A percentile compares a stretch with the other conserved stretches of the same genome.
phyloP scores from a whole-genome alignment of 1,140 invertebrate genomes.

The Drosophila dunni region DNA sequence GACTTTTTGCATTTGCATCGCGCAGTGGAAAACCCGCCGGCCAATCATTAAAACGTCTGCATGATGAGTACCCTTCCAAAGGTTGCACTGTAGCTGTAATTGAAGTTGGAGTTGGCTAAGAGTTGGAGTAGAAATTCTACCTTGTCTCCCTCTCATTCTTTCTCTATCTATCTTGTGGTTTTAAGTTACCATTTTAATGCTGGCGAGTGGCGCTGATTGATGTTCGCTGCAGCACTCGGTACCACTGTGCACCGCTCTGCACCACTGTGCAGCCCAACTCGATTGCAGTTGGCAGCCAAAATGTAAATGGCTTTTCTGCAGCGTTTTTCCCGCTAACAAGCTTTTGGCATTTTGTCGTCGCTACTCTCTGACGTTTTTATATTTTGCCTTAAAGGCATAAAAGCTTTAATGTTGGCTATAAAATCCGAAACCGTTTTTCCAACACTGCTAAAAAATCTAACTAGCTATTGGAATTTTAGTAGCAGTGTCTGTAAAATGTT shows the following conservation, averaged over 20 bases:
- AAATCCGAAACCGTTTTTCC: slow-evolving; percentile 8
- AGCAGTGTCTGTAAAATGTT: too few species aligned
- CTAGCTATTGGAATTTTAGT: too few species aligned
- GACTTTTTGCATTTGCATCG: slow-evolving; percentile 58
- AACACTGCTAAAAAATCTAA: not conserved
- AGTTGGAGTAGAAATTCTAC: slow-evolving; percentile 2
- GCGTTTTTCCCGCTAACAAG: slow-evolving; percentile 74
- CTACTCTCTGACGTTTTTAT: slow-evolving; percentile 29
- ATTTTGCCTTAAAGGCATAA: slow-evolving; percentile 61
- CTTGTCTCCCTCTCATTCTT: slow-evolving; percentile 9
- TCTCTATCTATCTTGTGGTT: slow-evolving; percentile 54
- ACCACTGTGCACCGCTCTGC: slow-evolving; percentile 7
- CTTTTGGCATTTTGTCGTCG: slow-evolving; percentile 73
- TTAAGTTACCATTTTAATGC: slow-evolving; percentile 82
- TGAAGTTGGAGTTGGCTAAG: too few species aligned
- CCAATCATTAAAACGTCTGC: slow-evolving; percentile 80
- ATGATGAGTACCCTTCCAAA: slow-evolving; percentile 64
- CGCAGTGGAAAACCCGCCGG: slow-evolving; percentile 43
- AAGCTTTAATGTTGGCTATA: slow-evolving; percentile 68
- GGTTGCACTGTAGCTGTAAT: slow-evolving; percentile 2
- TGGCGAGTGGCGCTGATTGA: slow-evolving; percentile 75
- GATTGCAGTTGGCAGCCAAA: slow-evolving; percentile 57
- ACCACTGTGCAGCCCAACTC: slow-evolving; percentile 11
- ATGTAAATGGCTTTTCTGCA: slow-evolving; percentile 72
- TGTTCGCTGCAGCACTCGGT: slow-evolving; percentile 52